Evolutionary conservation across 35 echinoderm and acorn worm genomes (phyloP).

Genomic region (Strongylocentrotus purpuratus): DNA sequence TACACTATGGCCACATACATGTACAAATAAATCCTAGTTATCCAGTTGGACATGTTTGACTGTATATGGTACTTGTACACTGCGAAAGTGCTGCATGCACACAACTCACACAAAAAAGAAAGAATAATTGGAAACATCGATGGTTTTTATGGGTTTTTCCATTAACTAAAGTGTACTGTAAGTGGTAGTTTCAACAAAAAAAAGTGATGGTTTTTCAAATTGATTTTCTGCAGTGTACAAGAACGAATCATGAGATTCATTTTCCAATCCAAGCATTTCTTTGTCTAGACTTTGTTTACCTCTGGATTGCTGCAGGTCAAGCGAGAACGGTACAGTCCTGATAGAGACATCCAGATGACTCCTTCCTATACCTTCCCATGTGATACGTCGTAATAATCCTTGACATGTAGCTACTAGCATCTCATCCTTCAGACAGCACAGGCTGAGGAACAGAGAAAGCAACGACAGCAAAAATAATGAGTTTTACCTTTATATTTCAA

Average conservation of each 20-base stretch:
- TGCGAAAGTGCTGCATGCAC: no score
- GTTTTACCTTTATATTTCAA: no score
- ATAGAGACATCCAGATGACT: slow-evolving; percentile 77
- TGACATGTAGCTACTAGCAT: slow-evolving; percentile 79
- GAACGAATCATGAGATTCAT: no score
- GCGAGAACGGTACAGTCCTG: slow-evolving; percentile 84
- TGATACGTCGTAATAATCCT: slow-evolving; percentile 81
- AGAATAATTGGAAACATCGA: no score
- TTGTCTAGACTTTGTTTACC: slow-evolving; percentile 54
- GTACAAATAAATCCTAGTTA: neutral
- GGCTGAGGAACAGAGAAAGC: slow-evolving; percentile 55
- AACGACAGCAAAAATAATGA: neutral
- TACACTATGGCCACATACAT: neutral
- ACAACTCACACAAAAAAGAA: no score
- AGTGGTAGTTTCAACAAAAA: no score
- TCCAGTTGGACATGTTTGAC: no score
- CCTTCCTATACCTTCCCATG: slow-evolving; percentile 80
- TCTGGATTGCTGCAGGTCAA: slow-evolving; percentile 97
- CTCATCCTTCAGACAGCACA: slow-evolving; percentile 93
- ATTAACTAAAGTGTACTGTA: no score
- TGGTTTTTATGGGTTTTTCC: no score
- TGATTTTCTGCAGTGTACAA: neutral
- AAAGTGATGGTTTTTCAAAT: no score
- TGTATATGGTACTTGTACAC: no score
- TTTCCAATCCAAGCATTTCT: no score